phyloP scores from a whole-genome alignment of 2,797 vertebrate genomes.

The Iguana delicatissima region DNA sequence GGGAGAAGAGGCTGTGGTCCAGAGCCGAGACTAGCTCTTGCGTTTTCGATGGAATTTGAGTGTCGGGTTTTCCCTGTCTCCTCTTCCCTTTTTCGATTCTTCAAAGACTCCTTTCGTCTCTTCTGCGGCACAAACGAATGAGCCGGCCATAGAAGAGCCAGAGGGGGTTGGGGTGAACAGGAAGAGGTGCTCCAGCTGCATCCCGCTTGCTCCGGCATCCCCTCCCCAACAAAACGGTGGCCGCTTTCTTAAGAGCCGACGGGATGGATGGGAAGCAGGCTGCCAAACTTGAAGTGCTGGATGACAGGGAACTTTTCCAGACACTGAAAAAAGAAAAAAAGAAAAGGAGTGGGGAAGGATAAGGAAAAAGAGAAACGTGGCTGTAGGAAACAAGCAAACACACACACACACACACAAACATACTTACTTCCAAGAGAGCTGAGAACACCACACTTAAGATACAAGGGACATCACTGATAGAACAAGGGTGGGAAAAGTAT shows the following conservation, averaged over 20 bases:
- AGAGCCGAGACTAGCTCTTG: not conserved
- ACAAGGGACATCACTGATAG: no score
- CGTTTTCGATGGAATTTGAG: not conserved
- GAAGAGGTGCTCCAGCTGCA: slow-evolving; percentile 37
- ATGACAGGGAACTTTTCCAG: slow-evolving; percentile 99
- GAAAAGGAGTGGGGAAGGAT: slow-evolving; percentile 64
- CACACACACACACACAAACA: no score
- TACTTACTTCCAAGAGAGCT: no score
- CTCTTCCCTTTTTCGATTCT: slow-evolving; percentile 32
- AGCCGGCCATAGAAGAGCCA: slow-evolving; percentile 47
- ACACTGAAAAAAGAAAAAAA: slow-evolving; percentile 82
- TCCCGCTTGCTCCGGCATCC: slow-evolving; percentile 58
- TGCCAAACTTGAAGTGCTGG: slow-evolving; percentile 99
- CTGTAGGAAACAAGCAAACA: no score
- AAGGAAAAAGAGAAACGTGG: not conserved
- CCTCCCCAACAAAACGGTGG: not conserved
- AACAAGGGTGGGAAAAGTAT: no score
- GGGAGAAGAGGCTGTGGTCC: accelerated
- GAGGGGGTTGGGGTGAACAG: slow-evolving; percentile 29
- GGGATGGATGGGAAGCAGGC: slow-evolving; percentile 94
- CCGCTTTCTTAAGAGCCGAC: slow-evolving; percentile 83
- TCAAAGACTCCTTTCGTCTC: slow-evolving; percentile 21
- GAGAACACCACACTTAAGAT: no score
- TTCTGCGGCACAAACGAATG: slow-evolving; percentile 10
- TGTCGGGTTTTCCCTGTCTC: not conserved